Percentiles rank a stretch among this genome's conserved stretches.
Evolutionary conservation across 2,797 vertebrate species (phyloP).

Genomic region (Catharus ustulatus): DNA sequence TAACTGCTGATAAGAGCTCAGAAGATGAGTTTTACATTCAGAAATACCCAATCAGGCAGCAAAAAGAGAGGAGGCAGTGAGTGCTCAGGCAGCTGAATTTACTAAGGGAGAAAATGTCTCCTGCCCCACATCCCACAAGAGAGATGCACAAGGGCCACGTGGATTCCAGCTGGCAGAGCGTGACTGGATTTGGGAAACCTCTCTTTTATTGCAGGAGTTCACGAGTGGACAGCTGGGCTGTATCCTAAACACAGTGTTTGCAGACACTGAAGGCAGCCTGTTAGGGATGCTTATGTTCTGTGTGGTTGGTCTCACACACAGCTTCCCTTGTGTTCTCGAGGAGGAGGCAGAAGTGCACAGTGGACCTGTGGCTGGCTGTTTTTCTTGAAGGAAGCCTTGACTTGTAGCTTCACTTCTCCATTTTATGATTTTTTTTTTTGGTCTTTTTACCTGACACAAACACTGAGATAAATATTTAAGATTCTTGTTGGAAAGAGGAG

Average conservation of each 20-base stretch:
- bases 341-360: not conserved
- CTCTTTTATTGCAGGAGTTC: not conserved
- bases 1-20: not conserved
- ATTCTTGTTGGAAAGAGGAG: not conserved
- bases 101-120: not conserved
- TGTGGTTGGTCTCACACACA: not conserved
- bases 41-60: not conserved
- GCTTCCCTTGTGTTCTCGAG: not conserved
- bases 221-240: not conserved
- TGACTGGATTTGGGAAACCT: not conserved
- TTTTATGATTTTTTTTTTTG: not conserved
- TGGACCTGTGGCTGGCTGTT: not conserved
- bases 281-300: fast-evolving
- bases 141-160: not conserved
- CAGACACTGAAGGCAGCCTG: not conserved
- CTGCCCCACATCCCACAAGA: not conserved
- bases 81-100: not conserved
- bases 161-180: not conserved
- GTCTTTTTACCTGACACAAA: not conserved
- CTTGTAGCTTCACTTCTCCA: not conserved
- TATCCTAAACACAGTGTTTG: not conserved
- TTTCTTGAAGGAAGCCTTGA: not conserved
- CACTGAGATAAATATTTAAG: not conserved
- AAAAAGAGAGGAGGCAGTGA: not conserved
- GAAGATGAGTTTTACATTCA: not conserved